Base-by-base conservation (phyloP, 1,140 invertebrate genomes). In the Caenorhabditis briggsae region DNA sequence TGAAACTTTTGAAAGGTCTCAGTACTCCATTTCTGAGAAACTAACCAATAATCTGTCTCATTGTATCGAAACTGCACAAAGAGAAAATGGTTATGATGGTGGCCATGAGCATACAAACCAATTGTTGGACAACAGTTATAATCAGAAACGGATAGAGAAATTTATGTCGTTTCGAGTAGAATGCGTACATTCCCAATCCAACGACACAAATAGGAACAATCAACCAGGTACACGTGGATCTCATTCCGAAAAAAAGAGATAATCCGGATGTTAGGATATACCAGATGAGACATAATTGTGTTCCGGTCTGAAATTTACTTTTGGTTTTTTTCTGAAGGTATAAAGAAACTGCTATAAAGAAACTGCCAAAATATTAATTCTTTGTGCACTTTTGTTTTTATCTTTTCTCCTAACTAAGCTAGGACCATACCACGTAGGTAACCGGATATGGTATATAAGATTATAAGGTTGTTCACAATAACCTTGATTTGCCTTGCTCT, bases 141-240 rank as follows among this genome's bases (percentile, higher is more conserved):
- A 90, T 90, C 14, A 90, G 84, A 74, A 90, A 89, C 8, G 90
- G 90, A 74, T 90, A 90, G 0, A 90, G 78, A 70, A 91, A 90
- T 82, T 90, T 90, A 83, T 90, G 90, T 78, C 90, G 83, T 64
- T 88, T 65, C 18, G 83, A 86, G 12, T 41, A 65, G 59, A 90
- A 89, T 56, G 86, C 89, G 87, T 90, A 90, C 14, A 87, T 64
- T 33, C 90, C 82, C 53, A 90, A 59, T n/a, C 83, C 53, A 23
- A 87, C 89, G 6, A 90, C 88, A 41, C 85, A 64, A n/a, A 90
- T 65, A 2, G 90, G 90, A 48, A 90, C 89, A 2, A 86, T 43
- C 6, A 89, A 74, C 90, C 90, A 90, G 16, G 89, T 90, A 64
- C 91, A 70, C 12, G 88, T 88, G 11, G 88, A 89, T 59, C 84